Percentiles rank a stretch among this genome's conserved stretches.
These are phyloP conservation scores for Platalea minor DNA, from an alignment of 2,797 vertebrate genomes.

Conservation along the genomic window DNA sequence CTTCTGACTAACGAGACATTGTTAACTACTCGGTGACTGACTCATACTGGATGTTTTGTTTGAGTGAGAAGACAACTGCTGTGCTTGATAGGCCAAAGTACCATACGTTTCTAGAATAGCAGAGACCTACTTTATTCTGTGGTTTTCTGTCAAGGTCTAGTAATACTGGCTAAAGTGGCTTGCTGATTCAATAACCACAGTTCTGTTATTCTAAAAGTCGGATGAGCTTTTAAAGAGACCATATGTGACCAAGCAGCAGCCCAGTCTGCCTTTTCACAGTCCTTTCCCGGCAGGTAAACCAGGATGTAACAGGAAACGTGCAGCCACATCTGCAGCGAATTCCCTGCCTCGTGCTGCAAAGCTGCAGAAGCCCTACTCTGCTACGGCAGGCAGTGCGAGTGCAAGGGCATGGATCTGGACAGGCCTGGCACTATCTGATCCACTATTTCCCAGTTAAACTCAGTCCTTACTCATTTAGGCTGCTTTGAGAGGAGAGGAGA, in stretches of 20 bases:
- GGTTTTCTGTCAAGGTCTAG: not conserved
- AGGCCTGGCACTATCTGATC: not conserved
- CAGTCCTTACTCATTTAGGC: not conserved
- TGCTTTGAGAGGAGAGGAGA: not conserved
- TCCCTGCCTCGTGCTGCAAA: not conserved
- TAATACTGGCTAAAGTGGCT: not conserved
- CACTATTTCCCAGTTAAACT: fast-evolving
- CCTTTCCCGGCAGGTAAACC: not conserved
- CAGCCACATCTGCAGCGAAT: not conserved
- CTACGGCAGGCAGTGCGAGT: not conserved
- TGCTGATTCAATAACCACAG: not conserved
- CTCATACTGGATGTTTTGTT: not conserved
- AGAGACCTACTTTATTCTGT: not conserved
- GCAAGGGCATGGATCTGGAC: no score
- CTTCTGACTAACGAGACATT: not conserved
- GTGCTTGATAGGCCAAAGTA: not conserved
- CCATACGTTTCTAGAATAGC: not conserved
- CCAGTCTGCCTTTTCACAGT: not conserved
- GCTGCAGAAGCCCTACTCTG: not conserved
- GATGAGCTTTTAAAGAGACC: not conserved
- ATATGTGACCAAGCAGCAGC: not conserved
- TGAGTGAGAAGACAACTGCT: not conserved
- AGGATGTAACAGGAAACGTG: fast-evolving
- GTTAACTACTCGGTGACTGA: not conserved
- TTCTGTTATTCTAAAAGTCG: not conserved